Evolutionary conservation across 2,113 vertebrate species (phyloP).

Genomic region (Eulemur rufifrons): DNA sequence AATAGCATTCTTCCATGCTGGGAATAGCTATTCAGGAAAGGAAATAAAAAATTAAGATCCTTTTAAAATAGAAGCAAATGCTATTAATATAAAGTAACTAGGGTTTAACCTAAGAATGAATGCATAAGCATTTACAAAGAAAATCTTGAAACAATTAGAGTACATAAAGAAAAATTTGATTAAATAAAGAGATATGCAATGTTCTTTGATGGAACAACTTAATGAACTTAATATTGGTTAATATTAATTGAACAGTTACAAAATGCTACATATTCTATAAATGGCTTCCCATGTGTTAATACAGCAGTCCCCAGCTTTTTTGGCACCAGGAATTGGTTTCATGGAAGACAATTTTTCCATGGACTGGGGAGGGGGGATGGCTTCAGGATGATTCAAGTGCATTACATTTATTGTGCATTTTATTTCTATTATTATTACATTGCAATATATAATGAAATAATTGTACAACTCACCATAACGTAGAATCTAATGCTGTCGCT

Average conservation of each 20-base stretch:
- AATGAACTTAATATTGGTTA: neutral
- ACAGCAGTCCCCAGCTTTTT: neutral
- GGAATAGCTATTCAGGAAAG: neutral
- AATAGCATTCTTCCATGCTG: neutral
- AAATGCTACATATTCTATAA: neutral
- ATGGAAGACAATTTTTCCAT: too few relatives aligned
- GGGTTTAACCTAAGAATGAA: neutral
- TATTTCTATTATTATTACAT: too few relatives aligned
- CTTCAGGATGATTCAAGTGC: too few relatives aligned
- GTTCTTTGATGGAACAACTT: neutral
- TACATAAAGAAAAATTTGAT: neutral
- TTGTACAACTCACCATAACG: too few relatives aligned
- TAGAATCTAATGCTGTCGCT: too few relatives aligned
- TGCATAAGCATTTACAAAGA: neutral
- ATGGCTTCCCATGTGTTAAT: neutral
- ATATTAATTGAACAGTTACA: neutral
- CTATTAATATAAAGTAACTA: neutral
- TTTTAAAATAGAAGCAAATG: neutral
- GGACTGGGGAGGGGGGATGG: too few relatives aligned
- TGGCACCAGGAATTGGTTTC: too few relatives aligned
- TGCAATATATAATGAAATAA: too few relatives aligned
- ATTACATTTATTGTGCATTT: too few relatives aligned
- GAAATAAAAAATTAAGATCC: neutral
- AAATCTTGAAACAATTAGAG: neutral
- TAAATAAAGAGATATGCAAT: neutral